phyloP scores from a whole-genome alignment of 1,140 invertebrate genomes.

The Euwallacea fornicatus region DNA sequence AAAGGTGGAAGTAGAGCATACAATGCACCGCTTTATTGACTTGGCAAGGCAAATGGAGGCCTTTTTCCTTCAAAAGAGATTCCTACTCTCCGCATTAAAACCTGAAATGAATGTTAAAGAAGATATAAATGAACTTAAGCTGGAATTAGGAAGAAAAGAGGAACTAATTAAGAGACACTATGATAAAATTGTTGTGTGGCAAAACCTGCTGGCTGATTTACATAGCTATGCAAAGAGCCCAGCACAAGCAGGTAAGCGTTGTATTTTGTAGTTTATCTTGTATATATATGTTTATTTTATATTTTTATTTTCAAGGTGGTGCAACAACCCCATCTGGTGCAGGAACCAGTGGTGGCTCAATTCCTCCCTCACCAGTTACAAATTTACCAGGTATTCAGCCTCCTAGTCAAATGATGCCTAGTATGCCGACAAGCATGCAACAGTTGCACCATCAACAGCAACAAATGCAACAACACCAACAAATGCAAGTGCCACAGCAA shows the following conservation, averaged over 20 bases:
- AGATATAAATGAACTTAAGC: constrained; percentile 81
- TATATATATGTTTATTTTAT: constrained; percentile 7
- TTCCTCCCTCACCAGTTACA: constrained; percentile 42
- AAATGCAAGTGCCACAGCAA: constrained; percentile 56
- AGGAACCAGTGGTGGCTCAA: constrained; percentile 30
- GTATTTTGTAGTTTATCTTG: background rate
- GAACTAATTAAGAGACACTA: constrained; percentile 85
- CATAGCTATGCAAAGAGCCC: constrained; percentile 59
- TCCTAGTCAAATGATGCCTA: constrained; percentile 45
- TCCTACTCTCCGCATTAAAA: constrained; percentile 85
- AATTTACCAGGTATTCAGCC: constrained; percentile 44
- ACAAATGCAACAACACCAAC: constrained; percentile 57
- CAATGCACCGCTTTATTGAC: constrained; percentile 82
- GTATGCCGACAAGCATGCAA: constrained; percentile 47
- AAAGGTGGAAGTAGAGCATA: constrained; percentile 82
- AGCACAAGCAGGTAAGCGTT: constrained; percentile 53
- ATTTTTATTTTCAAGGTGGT: constrained; percentile 15
- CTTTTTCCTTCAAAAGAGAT: constrained; percentile 90
- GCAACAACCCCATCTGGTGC: constrained; percentile 25
- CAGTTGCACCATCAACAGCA: constrained; percentile 60
- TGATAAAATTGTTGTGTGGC: constrained; percentile 88
- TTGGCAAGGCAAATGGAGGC: constrained; percentile 90
- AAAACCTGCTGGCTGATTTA: constrained; percentile 77
- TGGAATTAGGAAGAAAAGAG: constrained; percentile 84
- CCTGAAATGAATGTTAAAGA: constrained; percentile 91